Conservation (phyloP, 2,113 vertebrate genomes). For the Hirundichthys speculiger region DNA sequence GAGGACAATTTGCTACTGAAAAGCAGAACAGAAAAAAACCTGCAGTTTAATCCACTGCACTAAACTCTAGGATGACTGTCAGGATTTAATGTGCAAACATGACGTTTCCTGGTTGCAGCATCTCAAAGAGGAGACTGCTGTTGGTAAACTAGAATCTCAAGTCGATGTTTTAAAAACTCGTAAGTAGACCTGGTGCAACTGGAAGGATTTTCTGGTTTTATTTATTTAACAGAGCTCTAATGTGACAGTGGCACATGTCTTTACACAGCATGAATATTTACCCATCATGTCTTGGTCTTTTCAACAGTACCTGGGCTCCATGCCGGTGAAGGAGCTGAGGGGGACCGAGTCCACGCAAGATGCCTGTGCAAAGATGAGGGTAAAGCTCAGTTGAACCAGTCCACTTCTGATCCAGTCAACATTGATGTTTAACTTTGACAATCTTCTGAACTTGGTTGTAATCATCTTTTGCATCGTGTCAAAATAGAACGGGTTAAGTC, state of each 20-base stretch:
- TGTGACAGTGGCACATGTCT: neutral
- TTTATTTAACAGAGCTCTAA: no score
- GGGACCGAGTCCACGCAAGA: slow-evolving; percentile 99
- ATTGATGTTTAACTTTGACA: no score
- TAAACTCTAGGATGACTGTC: neutral
- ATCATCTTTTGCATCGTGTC: no score
- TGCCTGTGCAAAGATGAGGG: slow-evolving; percentile 99
- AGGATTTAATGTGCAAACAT: neutral
- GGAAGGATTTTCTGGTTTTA: no score
- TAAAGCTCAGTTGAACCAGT: slow-evolving; percentile 77
- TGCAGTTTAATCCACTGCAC: no score
- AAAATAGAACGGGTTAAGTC: neutral
- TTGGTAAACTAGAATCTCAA: neutral
- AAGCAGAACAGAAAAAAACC: neutral
- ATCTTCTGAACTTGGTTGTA: no score
- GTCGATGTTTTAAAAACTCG: neutral
- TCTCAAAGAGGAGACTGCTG: neutral
- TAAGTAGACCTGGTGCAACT: neutral
- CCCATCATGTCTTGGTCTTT: neutral
- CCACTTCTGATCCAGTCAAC: neutral
- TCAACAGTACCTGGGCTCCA: slow-evolving; percentile 96
- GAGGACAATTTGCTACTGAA: neutral
- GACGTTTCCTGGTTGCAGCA: neutral
- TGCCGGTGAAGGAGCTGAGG: slow-evolving; percentile 98
- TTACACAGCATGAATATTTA: neutral